Conservation (phyloP, 2,797 vertebrate species). For the Sorex maritimensis region DNA sequence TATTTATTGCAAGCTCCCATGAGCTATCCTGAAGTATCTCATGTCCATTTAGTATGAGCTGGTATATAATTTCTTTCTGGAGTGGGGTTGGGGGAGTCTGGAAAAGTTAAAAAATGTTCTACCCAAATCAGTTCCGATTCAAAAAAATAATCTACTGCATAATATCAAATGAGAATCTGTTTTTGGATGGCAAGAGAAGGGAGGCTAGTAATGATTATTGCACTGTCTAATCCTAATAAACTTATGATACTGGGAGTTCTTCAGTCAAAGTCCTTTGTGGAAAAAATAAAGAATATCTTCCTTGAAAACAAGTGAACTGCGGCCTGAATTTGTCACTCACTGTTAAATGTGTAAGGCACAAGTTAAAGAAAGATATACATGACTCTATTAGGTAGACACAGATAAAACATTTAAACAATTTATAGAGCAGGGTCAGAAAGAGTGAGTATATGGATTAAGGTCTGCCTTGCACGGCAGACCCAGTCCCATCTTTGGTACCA, state of each 20-base stretch:
- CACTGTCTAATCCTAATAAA: not conserved
- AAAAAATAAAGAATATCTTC: not conserved
- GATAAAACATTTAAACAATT: too few relatives aligned
- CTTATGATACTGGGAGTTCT: not conserved
- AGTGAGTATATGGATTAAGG: too few relatives aligned
- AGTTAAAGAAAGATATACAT: not conserved
- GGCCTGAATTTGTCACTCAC: not conserved
- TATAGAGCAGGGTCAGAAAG: too few relatives aligned
- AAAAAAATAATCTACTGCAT: not conserved
- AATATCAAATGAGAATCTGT: not conserved
- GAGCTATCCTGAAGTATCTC: not conserved
- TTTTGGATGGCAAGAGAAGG: not conserved
- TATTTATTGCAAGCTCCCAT: not conserved
- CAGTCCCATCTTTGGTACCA: too few relatives aligned
- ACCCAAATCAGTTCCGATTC: not conserved
- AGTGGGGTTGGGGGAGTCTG: not conserved
- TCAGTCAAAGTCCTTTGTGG: not conserved
- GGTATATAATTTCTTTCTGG: not conserved
- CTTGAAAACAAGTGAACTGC: not conserved
- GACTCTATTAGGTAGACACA: not conserved
- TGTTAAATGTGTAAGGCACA: not conserved
- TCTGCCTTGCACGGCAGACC: too few relatives aligned
- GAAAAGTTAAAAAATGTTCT: not conserved
- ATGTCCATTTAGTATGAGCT: not conserved
- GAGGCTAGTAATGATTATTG: slow-evolving; percentile 29